Base-by-base conservation (phyloP, 2,888 invertebrate genomes). In the Tetrapedia diversipes region DNA sequence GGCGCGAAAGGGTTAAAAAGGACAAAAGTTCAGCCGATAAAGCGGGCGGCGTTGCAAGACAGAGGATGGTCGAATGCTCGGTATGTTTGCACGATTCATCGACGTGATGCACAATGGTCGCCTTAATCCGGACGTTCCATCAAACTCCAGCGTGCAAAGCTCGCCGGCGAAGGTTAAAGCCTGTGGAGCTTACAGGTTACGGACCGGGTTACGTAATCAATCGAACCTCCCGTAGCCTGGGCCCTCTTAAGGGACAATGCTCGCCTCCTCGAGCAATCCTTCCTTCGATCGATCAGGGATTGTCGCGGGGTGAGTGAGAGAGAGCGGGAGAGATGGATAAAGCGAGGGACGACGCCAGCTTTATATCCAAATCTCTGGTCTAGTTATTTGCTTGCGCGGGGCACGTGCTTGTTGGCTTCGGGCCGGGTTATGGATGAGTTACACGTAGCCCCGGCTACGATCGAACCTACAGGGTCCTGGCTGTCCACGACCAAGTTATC, bases 61-160 rank as follows among this genome's bases (percentile, higher is more conserved):
- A n/a, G n/a, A n/a, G n/a, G n/a, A n/a, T n/a, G n/a, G n/a, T n/a
- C n/a, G n/a, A n/a, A n/a, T n/a, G n/a, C n/a, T n/a, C n/a, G n/a
- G n/a, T 32, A 32, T 66, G 66, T 66, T 66, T 57, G 70, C 84
- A 79, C 86, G 82, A 85, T 86, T 83, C 79, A 75, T 83, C 82
- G 82, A 72, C 80, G 84, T 80, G 64, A 77, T 69, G 77, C 74
- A 86, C 85, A 82, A 87, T 80, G 78, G 79, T 47, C 53, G 72
- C 78, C 73, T 60, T 83, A 83, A 83, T 81, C 81, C 80, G 41
- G 22, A 22, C 80, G 81, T 81, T 83, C 79, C 80, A 83, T 83
- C 83, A 77, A 83, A 84, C 80, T 79, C 56, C 68, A 34, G 24
- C 69, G 68, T 68, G 76, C 64, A 77, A 79, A 79, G 80, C 80